Evolutionary conservation across 2,888 invertebrate genomes (phyloP).

Genomic region (Bibio marci): DNA sequence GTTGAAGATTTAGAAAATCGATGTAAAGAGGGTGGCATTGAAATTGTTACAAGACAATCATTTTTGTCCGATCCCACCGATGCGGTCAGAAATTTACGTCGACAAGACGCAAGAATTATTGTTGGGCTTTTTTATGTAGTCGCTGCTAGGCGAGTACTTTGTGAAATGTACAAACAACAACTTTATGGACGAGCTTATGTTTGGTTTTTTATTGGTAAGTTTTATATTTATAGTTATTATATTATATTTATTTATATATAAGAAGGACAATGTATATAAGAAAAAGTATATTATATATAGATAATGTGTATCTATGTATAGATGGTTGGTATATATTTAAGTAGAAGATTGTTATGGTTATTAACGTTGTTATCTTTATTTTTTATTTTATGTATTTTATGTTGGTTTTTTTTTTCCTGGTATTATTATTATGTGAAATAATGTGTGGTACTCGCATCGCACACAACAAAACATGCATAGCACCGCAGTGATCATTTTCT

Average conservation of each 20-base stretch:
- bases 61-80: constrained; percentile 94
- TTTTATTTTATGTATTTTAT: too few relatives aligned
- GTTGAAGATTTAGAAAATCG: constrained; percentile 92
- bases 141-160: constrained; percentile 88
- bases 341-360: too few relatives aligned
- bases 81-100: constrained; percentile 82
- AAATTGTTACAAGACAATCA: constrained; percentile 91
- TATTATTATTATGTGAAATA: too few relatives aligned
- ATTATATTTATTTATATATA: too few relatives aligned
- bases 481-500: too few relatives aligned
- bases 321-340: too few relatives aligned
- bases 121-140: constrained; percentile 98
- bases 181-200: constrained; percentile 92
- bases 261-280: not conserved
- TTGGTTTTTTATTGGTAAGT: constrained; percentile 95
- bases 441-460: too few relatives aligned
- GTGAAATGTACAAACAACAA: constrained; percentile 87
- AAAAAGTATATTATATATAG: not conserved
- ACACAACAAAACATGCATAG: too few relatives aligned
- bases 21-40: constrained; percentile 81
- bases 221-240: too few relatives aligned
- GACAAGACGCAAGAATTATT: constrained; percentile 94
- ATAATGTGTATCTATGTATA: too few relatives aligned
- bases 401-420: too few relatives aligned
- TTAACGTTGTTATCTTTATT: too few relatives aligned